These are phyloP conservation scores for Tenualosa ilisha DNA, from an alignment of 2,797 vertebrate genomes.

Conservation along the genomic window DNA sequence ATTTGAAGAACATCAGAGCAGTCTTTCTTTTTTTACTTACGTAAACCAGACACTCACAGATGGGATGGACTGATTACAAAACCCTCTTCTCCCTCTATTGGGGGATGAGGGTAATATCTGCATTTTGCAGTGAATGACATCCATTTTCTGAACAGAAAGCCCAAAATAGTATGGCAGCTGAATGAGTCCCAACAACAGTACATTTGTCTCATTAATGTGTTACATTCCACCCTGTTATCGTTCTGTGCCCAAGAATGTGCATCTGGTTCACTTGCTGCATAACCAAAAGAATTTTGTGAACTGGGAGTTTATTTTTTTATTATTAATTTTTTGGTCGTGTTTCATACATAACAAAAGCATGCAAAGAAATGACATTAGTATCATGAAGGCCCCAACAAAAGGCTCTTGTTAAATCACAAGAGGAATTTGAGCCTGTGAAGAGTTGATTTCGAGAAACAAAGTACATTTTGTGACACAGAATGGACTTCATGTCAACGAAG, in stretches of 20 bases:
- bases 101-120: not conserved
- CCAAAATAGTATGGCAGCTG: constrained; percentile 10
- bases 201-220: not conserved
- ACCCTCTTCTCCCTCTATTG: no score
- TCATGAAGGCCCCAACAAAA: not conserved
- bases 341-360: not conserved
- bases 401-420: not conserved
- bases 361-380: not conserved
- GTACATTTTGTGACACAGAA: not conserved
- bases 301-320: not conserved
- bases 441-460: not conserved
- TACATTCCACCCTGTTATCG: not conserved
- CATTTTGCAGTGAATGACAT: not conserved
- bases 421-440: constrained; percentile 17
- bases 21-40: no score
- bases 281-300: constrained; percentile 2
- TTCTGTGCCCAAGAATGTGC: constrained; percentile 3
- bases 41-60: no score
- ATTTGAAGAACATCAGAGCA: no score
- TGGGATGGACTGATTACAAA: no score
- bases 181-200: not conserved
- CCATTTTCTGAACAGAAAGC: not conserved
- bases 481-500: not conserved
- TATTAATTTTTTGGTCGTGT: not conserved
- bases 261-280: constrained; percentile 13